These are phyloP conservation scores for Cisticola juncidis DNA, from an alignment of 2,113 vertebrate species.

Conservation along the genomic window DNA sequence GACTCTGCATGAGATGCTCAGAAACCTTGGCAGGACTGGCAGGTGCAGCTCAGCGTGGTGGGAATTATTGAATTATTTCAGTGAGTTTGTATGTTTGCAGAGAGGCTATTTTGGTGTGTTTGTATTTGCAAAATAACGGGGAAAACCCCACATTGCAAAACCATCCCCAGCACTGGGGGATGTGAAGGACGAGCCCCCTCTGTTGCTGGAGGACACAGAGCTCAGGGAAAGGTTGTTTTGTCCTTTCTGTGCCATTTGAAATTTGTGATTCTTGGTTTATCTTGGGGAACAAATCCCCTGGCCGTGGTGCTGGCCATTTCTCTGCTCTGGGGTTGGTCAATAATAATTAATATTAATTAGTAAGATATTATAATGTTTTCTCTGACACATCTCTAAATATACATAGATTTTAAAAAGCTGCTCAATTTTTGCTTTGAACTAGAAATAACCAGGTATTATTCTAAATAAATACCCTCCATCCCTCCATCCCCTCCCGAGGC, in stretches of 20 bases:
- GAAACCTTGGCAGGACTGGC: neutral
- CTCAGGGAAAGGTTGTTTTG: neutral
- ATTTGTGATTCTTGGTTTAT: neutral
- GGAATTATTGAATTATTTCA: neutral
- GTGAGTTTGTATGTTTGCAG: neutral
- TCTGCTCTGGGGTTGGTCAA: neutral
- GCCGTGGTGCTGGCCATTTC: neutral
- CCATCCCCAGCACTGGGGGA: too few species aligned
- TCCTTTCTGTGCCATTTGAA: neutral
- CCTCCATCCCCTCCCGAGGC: neutral
- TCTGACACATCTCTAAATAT: neutral
- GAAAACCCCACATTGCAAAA: neutral
- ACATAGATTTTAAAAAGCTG: neutral
- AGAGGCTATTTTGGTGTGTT: neutral
- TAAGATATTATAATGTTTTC: neutral
- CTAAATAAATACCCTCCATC: too few species aligned
- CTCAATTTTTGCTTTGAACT: neutral
- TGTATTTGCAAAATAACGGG: neutral
- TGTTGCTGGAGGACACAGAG: neutral
- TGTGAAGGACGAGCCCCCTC: neutral
- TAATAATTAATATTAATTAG: too few species aligned
- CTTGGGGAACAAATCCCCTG: neutral
- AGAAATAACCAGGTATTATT: neutral
- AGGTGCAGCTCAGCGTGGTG: neutral
- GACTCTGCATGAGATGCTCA: fast-evolving